A percentile compares a stretch with the other conserved stretches of the same genome.
phyloP scores from a whole-genome alignment of 1,140 invertebrate species.

The Drosophila ercepeae region DNA sequence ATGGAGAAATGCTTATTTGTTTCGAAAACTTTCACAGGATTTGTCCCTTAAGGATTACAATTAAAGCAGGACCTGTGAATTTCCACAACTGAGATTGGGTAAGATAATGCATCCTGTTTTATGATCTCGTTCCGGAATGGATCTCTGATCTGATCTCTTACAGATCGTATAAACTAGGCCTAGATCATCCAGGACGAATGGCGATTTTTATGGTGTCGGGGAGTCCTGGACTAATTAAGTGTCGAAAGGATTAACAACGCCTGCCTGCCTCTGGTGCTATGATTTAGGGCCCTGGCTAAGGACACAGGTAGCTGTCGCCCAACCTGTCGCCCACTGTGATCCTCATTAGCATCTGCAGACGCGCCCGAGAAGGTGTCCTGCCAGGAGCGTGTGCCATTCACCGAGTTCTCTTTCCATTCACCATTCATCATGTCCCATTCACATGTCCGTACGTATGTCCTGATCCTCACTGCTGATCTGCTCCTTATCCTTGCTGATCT shows the following conservation, averaged over 20 bases:
- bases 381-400: constrained; percentile 40
- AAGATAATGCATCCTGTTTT: constrained; percentile 12
- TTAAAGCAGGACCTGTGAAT: constrained; percentile 33
- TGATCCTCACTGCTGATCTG: neutral
- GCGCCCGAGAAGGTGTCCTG: constrained; percentile 25
- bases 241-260: constrained; percentile 71
- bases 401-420: neutral
- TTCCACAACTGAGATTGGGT: constrained; percentile 32
- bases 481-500: constrained; percentile 15
- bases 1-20: neutral
- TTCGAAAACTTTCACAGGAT: neutral
- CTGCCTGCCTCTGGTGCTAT: constrained; percentile 30
- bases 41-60: neutral
- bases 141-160: too few relatives aligned
- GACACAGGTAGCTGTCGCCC: constrained; percentile 31
- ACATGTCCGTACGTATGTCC: neutral
- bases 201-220: constrained; percentile 35
- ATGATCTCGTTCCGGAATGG: constrained; percentile 29
- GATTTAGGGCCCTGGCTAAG: constrained; percentile 49
- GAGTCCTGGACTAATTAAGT: constrained; percentile 68
- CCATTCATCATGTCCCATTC: constrained; percentile 32
- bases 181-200: constrained; percentile 30
- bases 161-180: neutral
- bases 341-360: constrained; percentile 54
- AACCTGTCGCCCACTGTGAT: neutral